phyloP scores from a whole-genome alignment of 2,888 invertebrate genomes.

The Luffia ferchaultella region DNA sequence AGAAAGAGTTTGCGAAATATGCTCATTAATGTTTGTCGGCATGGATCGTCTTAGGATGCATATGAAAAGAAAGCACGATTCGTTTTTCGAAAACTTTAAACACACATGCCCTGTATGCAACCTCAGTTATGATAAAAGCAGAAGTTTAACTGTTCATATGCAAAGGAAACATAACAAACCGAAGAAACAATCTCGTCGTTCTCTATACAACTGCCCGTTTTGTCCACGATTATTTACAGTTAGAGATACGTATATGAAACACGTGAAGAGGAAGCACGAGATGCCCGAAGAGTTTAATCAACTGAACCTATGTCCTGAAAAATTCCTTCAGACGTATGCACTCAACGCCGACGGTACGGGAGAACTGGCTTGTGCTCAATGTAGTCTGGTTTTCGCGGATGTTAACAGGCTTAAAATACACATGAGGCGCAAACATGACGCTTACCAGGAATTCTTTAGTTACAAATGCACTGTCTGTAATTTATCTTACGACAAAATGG shows the following conservation, averaged over 20 bases:
- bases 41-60: conserved; percentile 43
- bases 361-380: conserved; percentile 43
- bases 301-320: too few species aligned
- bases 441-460: conserved; percentile 39
- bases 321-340: conserved; percentile 15
- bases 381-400: conserved; percentile 46
- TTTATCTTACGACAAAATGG: conserved; percentile 52
- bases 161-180: conserved; percentile 42
- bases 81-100: conserved; percentile 41
- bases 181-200: too few species aligned
- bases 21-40: conserved; percentile 52
- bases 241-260: conserved; percentile 47
- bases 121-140: conserved; percentile 14
- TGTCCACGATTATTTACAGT: conserved; percentile 44
- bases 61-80: conserved; percentile 48
- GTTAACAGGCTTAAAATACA: conserved; percentile 45
- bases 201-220: conserved; percentile 42
- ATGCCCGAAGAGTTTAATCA: conserved; percentile 29
- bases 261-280: conserved; percentile 48
- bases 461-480: conserved; percentile 50
- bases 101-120: conserved; percentile 44
- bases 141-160: conserved; percentile 38
- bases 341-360: conserved; percentile 25
- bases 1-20: conserved; percentile 46
- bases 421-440: conserved; percentile 52